Evolutionary conservation across 1,140 invertebrate genomes (phyloP).

Genomic region (Rhizoglyphus robini): DNA sequence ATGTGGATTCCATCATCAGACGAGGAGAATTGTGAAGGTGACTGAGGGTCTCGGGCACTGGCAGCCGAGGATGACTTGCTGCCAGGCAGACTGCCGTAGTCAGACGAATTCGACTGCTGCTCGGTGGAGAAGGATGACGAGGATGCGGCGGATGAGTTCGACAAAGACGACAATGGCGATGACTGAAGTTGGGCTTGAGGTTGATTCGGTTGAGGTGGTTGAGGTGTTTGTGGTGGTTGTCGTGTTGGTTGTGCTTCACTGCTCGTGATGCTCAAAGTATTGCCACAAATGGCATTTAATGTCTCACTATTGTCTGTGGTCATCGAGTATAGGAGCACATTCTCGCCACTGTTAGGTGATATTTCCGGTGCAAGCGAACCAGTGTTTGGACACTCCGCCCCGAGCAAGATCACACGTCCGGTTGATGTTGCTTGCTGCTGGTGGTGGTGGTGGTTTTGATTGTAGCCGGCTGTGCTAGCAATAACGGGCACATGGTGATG

Average conservation of each 20-base stretch:
- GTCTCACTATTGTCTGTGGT: too few species aligned
- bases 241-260: not conserved
- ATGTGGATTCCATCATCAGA: not conserved
- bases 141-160: not conserved
- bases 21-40: not conserved
- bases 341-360: not conserved
- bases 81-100: not conserved
- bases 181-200: too few species aligned
- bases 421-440: not conserved
- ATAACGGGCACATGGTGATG: slow-evolving; percentile 4
- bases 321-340: too few species aligned
- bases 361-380: not conserved
- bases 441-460: not conserved
- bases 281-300: not conserved
- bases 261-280: not conserved
- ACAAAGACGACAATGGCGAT: too few species aligned
- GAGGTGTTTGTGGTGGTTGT: not conserved
- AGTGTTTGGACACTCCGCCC: not conserved
- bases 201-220: not conserved
- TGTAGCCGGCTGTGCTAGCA: slow-evolving; percentile 4
- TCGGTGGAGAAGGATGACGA: not conserved
- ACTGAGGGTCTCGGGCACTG: not conserved
- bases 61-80: not conserved
- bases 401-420: not conserved
- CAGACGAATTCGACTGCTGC: not conserved